A percentile compares a stretch with the other conserved stretches of the same genome.
phyloP scores from a whole-genome alignment of 1,140 invertebrate genomes.

The Homalodisca vitripennis region DNA sequence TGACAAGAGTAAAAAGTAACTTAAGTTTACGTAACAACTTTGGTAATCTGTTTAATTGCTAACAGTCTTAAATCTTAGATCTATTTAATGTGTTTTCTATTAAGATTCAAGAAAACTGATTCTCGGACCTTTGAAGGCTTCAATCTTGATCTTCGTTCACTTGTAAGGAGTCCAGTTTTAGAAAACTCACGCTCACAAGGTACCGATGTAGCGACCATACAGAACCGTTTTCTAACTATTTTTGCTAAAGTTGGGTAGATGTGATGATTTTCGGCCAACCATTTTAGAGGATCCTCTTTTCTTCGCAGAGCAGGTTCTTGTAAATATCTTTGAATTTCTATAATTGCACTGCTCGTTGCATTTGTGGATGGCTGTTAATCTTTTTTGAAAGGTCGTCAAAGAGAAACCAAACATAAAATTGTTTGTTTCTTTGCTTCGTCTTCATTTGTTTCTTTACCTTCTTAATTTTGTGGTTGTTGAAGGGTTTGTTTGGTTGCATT shows the following conservation, averaged over 20 bases:
- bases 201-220: neutral
- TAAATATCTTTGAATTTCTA: neutral
- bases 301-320: neutral
- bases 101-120: too few species aligned
- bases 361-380: neutral
- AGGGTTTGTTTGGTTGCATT: neutral
- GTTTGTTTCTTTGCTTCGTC: neutral
- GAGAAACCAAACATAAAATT: too few species aligned
- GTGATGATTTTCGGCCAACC: neutral
- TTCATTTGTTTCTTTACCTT: too few species aligned
- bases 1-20: too few species aligned
- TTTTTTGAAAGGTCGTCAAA: neutral
- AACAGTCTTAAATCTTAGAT: too few species aligned
- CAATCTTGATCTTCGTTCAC: too few species aligned
- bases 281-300: neutral
- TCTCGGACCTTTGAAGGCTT: too few species aligned
- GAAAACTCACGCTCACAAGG: slow-evolving; percentile 1
- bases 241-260: neutral
- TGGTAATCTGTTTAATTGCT: too few species aligned
- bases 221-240: neutral
- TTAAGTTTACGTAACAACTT: too few species aligned
- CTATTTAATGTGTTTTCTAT: too few species aligned
- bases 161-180: neutral
- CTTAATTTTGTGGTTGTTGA: neutral
- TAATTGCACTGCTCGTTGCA: neutral